Evolutionary conservation across 2,113 vertebrate species (phyloP), one percentile per base, ranked within the genome.

Genomic region (Mus pahari): DNA sequence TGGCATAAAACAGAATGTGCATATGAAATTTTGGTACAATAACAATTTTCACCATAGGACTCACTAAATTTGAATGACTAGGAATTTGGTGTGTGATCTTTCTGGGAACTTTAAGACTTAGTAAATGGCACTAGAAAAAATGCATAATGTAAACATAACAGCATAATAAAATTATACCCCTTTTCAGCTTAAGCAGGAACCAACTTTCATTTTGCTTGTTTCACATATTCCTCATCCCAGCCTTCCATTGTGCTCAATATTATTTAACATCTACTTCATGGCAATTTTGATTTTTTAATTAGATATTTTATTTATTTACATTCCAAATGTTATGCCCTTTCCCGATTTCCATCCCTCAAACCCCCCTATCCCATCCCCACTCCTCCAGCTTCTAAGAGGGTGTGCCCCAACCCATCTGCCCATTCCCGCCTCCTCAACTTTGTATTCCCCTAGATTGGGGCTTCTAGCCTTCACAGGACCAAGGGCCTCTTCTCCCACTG

Each of bases 11-110:
- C 28, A 82, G 62, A 11, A 1, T 94, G 9, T 0, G 93, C 20
- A 83, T 58, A 11, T 78, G n/a, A 91, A 87, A 64, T 87, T 79
- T 92, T 91, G 28, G 1, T 28, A 93, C 26, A 89, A 53, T 86
- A 66, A 70, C 33, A 90, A 50, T 94, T 94, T 95, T 94, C 68
- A 94, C 55, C 33, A 66, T 79, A 91, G 45, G 74, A 77, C 79
- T 55, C 24, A 4, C 19, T 87, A 93, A 94, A 95, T 93, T 78
- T 90, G 2, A 74, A 70, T 86, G 81, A 58, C 79, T 95, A 79
- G 20, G 7, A 82, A 6, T 83, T 82, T 93, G 93, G 4, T 58
- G 1, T 75, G 31, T 79, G 9, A 33, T 74, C 58, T 64, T 16
- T 48, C 39, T 91, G 45, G 22, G 9, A 3, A 20, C 4, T 71